Evolutionary conservation across 2,888 invertebrate species (phyloP).

Genomic region (Adineta ricciae): DNA sequence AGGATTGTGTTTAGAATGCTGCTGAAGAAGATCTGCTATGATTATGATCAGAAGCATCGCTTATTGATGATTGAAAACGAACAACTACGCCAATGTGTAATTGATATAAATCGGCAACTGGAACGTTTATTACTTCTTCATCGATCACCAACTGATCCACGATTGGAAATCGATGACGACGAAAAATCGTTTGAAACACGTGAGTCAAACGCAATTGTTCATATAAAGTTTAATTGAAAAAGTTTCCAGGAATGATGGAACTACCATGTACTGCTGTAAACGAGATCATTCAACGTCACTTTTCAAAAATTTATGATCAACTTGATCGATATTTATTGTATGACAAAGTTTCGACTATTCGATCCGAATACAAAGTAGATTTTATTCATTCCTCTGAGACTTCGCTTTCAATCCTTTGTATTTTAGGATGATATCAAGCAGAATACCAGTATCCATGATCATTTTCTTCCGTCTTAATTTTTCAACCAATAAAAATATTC

Average conservation of each 20-base stretch:
- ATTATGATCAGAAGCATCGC: constrained; percentile 17
- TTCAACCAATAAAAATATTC: neutral
- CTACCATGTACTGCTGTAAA: neutral
- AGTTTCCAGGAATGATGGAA: neutral
- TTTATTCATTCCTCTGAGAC: neutral
- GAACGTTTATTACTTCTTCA: neutral
- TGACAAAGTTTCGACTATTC: neutral
- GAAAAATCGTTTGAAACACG: constrained; percentile 14
- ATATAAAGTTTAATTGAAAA: neutral
- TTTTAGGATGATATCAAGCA: neutral
- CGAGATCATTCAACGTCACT: neutral
- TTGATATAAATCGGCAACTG: neutral
- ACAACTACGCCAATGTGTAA: constrained; percentile 5
- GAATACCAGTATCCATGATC: neutral
- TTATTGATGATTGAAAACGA: constrained; percentile 17
- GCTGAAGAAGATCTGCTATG: neutral
- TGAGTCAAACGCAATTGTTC: neutral
- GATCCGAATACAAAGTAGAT: neutral
- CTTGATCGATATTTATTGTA: neutral
- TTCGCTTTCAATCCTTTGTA: too few species aligned
- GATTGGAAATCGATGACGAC: neutral
- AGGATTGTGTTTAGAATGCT: neutral
- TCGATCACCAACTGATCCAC: neutral
- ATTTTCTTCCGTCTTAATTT: neutral
- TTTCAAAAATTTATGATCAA: neutral